Conservation (phyloP, 2,113 vertebrate species). For the Zosterops japonicus region DNA sequence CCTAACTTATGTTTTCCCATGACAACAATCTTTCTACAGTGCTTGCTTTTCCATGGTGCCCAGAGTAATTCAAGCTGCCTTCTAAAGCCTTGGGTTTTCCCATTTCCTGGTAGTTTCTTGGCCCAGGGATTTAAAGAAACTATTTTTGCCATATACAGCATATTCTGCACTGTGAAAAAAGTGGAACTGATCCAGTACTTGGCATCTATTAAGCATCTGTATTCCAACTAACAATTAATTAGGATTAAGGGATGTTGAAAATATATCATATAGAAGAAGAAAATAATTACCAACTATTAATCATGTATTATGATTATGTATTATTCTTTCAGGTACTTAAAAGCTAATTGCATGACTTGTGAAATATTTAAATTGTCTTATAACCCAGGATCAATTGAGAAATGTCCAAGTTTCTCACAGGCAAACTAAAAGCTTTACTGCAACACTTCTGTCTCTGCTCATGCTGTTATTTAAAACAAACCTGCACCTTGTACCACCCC, state of each 20-base stretch:
- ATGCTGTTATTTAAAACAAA: not conserved
- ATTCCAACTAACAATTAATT: slow-evolving; percentile 56
- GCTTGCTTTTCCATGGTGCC: not conserved
- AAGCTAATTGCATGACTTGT: slow-evolving; percentile 24
- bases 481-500: not conserved
- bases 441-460: not conserved
- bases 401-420: not conserved
- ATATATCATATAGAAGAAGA: slow-evolving; percentile 16
- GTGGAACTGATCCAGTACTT: slow-evolving; percentile 36
- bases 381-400: not conserved
- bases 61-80: not conserved
- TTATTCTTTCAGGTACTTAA: slow-evolving; percentile 34
- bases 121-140: not conserved
- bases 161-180: not conserved
- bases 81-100: not conserved
- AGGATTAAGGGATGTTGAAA: slow-evolving; percentile 46
- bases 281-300: slow-evolving; percentile 49
- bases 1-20: not conserved
- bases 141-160: not conserved
- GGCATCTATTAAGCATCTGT: slow-evolving; percentile 19
- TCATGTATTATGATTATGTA: not conserved
- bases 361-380: slow-evolving; percentile 21
- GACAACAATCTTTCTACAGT: not conserved
- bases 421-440: not conserved
- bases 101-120: not conserved